Conservation (phyloP, 2,113 vertebrate genomes). For the Melospiza melodia region DNA sequence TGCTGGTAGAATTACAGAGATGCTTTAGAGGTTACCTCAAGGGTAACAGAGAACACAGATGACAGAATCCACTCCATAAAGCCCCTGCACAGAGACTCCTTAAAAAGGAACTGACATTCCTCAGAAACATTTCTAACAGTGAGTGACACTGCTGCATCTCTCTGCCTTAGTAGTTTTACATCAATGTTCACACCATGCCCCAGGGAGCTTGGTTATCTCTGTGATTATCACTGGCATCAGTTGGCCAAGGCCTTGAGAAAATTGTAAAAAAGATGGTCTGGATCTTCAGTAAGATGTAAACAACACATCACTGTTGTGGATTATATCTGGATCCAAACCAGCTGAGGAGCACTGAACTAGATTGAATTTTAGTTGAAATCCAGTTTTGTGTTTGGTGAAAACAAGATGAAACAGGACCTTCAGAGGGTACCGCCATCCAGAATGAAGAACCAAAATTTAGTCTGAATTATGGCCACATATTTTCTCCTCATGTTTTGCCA, state of each 20-base stretch:
- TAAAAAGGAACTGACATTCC: not conserved
- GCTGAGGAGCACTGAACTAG: not conserved
- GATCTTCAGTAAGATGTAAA: not conserved
- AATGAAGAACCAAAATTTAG: not conserved
- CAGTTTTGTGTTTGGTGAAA: not conserved
- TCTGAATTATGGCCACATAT: not conserved
- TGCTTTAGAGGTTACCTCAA: not conserved
- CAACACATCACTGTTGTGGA: not conserved
- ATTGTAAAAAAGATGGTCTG: not conserved
- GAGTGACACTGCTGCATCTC: not conserved
- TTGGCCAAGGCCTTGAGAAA: not conserved
- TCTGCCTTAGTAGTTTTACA: not conserved
- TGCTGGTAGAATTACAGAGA: slow-evolving; percentile 6
- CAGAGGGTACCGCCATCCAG: not conserved
- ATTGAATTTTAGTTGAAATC: not conserved
- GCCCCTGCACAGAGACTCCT: not conserved
- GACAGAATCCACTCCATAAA: not conserved
- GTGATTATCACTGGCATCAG: not conserved
- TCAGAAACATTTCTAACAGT: not conserved
- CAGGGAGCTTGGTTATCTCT: not conserved
- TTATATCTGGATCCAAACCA: not conserved
- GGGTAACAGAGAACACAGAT: not conserved
- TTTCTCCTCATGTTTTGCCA: not conserved
- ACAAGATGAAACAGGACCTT: not conserved
- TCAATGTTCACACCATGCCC: not conserved